Conservation (phyloP, 2,113 vertebrate species). For the Accipiter virgatus region DNA sequence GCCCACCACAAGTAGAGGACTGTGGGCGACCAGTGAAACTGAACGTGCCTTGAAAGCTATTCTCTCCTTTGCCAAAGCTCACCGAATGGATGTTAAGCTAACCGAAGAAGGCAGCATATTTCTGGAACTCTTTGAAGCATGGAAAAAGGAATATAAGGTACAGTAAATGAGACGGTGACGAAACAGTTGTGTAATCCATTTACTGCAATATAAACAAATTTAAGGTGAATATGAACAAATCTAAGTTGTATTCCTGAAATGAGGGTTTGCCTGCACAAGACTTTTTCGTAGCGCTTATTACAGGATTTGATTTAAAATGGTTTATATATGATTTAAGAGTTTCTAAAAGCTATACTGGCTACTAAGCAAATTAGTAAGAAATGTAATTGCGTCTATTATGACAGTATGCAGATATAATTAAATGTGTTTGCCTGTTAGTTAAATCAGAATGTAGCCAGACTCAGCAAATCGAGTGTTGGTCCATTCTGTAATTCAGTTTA, state of each 20-base stretch:
- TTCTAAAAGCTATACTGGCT: background rate
- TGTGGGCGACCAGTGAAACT: conserved; percentile 93
- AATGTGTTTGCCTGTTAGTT: background rate
- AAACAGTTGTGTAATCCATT: background rate
- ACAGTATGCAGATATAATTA: background rate
- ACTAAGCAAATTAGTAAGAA: background rate
- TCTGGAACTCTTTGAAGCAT: conserved; percentile 94
- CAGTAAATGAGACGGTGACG: background rate
- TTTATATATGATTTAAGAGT: background rate
- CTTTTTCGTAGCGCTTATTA: background rate
- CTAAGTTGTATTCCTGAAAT: background rate
- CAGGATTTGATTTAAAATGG: background rate
- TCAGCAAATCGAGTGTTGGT: background rate
- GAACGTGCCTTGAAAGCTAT: conserved; percentile 91
- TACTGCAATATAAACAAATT: background rate
- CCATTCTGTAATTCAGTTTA: background rate
- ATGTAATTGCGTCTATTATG: background rate
- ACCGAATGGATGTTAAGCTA: conserved; percentile 82
- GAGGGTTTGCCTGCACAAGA: background rate
- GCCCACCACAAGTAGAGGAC: conserved; percentile 91
- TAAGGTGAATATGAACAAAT: background rate
- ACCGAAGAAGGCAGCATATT: conserved; percentile 89
- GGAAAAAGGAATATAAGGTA: conserved; percentile 99
- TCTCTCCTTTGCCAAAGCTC: conserved; percentile 88
- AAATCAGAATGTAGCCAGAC: background rate